phyloP scores from a whole-genome alignment of 2,888 invertebrate species.

The Tridacna gigas region DNA sequence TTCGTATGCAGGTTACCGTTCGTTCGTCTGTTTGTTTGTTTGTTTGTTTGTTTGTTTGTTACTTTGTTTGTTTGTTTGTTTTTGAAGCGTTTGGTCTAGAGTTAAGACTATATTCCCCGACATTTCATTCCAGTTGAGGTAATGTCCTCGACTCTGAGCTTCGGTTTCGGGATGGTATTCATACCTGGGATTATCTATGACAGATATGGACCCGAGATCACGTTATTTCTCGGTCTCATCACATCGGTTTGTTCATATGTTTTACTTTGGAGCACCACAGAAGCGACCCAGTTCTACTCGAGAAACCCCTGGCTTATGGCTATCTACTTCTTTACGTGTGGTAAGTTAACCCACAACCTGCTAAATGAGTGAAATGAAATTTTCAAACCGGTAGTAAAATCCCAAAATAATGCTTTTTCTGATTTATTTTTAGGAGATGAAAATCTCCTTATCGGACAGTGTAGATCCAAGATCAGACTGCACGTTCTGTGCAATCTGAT shows the following conservation, averaged over 20 bases:
- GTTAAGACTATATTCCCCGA: background rate
- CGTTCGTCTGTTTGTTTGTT: background rate
- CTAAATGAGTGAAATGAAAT: too few relatives aligned
- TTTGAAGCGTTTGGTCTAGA: background rate
- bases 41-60: too few relatives aligned
- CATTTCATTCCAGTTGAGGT: background rate
- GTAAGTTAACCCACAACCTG: too few relatives aligned
- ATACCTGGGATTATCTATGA: background rate
- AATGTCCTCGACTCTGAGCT: background rate
- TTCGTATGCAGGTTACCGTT: background rate
- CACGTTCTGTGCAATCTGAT: too few relatives aligned
- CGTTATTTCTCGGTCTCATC: background rate
- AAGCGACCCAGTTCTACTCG: background rate
- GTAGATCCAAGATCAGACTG: too few relatives aligned
- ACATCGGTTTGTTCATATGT: background rate
- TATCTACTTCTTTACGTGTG: slow-evolving; percentile 2
- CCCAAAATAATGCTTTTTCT: too few relatives aligned
- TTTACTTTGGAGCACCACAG: background rate
- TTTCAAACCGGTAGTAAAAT: too few relatives aligned
- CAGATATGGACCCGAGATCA: background rate
- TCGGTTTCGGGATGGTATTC: background rate
- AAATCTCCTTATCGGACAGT: too few relatives aligned
- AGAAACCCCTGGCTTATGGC: background rate
- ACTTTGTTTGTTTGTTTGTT: too few relatives aligned
- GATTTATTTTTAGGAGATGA: too few relatives aligned